Base-by-base conservation (phyloP, 2,113 vertebrate species). In the Microcebus tavaratra region DNA sequence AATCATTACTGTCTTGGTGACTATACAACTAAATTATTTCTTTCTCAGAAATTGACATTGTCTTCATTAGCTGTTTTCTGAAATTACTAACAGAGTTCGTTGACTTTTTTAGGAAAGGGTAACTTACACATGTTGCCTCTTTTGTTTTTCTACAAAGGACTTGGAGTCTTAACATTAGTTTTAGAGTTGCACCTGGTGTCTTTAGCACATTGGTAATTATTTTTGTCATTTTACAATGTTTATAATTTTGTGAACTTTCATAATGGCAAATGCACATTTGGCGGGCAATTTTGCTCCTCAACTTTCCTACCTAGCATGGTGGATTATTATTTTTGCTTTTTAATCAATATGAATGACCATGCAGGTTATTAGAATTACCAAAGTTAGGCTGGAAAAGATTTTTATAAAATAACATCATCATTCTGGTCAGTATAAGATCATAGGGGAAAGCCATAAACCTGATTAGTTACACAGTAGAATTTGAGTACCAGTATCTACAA, bases 311-410 rank as follows among this genome's bases (percentile, higher is more conserved):
- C 25, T 55, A 84, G 7, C 7, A 63, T 86, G 20, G 70, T 81
- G 27, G 25, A 48, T 68, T 89, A 82, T 50, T 63, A 67, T 36
- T 11, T 80, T 95, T 84, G 5, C 48, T 42, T 72, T 65, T 79
- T 36, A 87, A 91, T 91, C 18, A 93, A 11, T 31, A 48, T 12
- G 94, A 90, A 63, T 36, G 8, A 79, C 53, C 36, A 84, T 3
- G n/a, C 2, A 80, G 55, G 91, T 89, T 79, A 68, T 83, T 70
- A 93, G 63, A 85, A 91, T 95, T 83, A 96, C 39, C 8, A 90
- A 68, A 79, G 29, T 29, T 70, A 36, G 9, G 23, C n/a, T 31
- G 2, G 12, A 65, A 63, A 95, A 72, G 15, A 80, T 67, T 86
- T 76, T 84, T 82, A 53, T 67, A 50, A 88, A 82, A 55, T 5